Percentiles rank a stretch among this genome's conserved stretches.
Conservation (phyloP, 2,113 vertebrate genomes). For the Cephalopholis sonnerati region DNA sequence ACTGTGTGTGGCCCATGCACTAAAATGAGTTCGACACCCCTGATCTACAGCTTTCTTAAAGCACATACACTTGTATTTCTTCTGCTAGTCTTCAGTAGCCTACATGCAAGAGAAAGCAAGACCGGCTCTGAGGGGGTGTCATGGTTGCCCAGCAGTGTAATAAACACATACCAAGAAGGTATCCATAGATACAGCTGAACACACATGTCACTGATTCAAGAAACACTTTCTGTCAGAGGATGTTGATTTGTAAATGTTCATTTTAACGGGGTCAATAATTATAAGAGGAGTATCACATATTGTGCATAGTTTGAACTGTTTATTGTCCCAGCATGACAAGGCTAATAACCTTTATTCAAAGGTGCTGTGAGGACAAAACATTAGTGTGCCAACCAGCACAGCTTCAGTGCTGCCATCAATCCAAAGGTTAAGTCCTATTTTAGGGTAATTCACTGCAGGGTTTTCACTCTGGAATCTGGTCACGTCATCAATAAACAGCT, state of each 20-base stretch:
- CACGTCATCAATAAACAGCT: background rate
- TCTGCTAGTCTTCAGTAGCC: background rate
- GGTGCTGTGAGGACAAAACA: background rate
- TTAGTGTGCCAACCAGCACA: background rate
- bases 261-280: background rate
- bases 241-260: background rate
- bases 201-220: background rate
- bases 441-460: background rate
- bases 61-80: background rate
- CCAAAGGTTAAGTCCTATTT: background rate
- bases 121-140: background rate
- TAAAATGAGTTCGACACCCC: too few relatives aligned
- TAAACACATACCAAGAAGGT: constrained; percentile 35
- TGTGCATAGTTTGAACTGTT: background rate
- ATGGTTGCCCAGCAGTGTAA: constrained; percentile 11
- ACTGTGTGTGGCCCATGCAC: too few relatives aligned
- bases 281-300: background rate
- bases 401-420: background rate
- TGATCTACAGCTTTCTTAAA: background rate
- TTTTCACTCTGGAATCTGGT: background rate
- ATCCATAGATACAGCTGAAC: constrained; percentile 23
- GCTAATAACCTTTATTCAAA: background rate
- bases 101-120: background rate
- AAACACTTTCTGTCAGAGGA: background rate
- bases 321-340: background rate